phyloP scores from a whole-genome alignment of 2,113 vertebrate species.

The Gobius niger region DNA sequence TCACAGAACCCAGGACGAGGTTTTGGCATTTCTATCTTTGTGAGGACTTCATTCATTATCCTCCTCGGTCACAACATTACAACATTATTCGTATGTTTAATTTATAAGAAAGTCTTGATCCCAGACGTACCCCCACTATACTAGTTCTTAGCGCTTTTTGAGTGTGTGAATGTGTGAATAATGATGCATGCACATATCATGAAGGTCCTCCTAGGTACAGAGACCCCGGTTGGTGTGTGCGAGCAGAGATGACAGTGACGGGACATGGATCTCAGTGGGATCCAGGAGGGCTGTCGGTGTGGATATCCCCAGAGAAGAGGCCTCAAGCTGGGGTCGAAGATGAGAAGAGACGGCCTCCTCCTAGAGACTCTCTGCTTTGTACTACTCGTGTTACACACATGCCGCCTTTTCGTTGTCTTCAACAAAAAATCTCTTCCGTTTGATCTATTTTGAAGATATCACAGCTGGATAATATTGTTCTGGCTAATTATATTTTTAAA shows the following conservation, averaged over 20 bases:
- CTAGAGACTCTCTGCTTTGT: slow-evolving; percentile 31
- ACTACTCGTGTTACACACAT: slow-evolving; percentile 15
- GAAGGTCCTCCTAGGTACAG: slow-evolving; percentile 17
- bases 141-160: no score
- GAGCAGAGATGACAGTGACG: slow-evolving; percentile 35
- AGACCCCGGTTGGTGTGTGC: slow-evolving; percentile 6
- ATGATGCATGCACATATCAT: no score
- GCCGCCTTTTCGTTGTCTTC: slow-evolving; percentile 12
- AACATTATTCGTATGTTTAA: not conserved
- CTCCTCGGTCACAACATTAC: not conserved
- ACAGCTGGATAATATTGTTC: not conserved
- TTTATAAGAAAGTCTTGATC: no score
- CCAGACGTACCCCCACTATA: no score
- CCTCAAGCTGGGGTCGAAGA: slow-evolving; percentile 43
- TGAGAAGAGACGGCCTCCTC: slow-evolving; percentile 61
- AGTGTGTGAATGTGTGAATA: no score
- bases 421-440: not conserved
- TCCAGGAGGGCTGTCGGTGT: slow-evolving; percentile 55
- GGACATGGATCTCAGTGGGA: slow-evolving; percentile 52
- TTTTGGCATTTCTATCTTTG: not conserved
- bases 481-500: not conserved
- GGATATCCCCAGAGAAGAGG: slow-evolving; percentile 53
- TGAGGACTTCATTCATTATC: not conserved
- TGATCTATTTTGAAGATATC: not conserved
- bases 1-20: slow-evolving; percentile 4